Conservation (phyloP, 2,888 invertebrate genomes). For the Spisula subtruncata region DNA sequence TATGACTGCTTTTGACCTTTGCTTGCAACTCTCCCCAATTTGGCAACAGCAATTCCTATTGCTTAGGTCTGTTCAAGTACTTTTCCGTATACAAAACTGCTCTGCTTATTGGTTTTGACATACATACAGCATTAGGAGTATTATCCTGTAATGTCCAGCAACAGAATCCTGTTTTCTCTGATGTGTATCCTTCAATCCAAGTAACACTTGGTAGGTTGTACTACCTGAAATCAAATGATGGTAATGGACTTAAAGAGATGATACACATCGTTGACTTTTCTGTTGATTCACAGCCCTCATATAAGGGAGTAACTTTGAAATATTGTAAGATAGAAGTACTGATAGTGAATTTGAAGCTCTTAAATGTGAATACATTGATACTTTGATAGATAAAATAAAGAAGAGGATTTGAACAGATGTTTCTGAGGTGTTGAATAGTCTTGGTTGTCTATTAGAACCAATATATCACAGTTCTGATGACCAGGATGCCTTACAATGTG, state of each 20-base stretch:
- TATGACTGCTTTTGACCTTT: constrained; percentile 53
- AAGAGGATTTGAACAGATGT: constrained; percentile 48
- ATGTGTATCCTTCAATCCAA: constrained; percentile 42
- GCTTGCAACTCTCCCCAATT: constrained; percentile 51
- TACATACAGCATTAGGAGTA: constrained; percentile 50
- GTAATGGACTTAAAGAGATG: constrained; percentile 32
- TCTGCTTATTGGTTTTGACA: constrained; percentile 51
- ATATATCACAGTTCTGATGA: constrained; percentile 5
- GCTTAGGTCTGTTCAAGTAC: constrained; percentile 50
- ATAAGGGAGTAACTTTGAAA: constrained; percentile 43
- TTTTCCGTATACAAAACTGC: constrained; percentile 54
- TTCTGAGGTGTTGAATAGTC: constrained; percentile 34
- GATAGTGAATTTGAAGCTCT: constrained; percentile 49
- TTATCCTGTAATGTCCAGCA: constrained; percentile 38
- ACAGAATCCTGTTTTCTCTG: constrained; percentile 36
- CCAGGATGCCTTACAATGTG: constrained; percentile 15
- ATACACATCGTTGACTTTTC: constrained; percentile 16
- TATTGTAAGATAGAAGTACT: constrained; percentile 22
- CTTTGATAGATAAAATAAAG: constrained; percentile 48
- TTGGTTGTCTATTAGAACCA: constrained; percentile 49
- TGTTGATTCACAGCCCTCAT: constrained; percentile 15
- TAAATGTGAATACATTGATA: constrained; percentile 30
- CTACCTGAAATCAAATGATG: constrained; percentile 29
- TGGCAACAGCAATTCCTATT: constrained; percentile 55
- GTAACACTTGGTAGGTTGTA: constrained; percentile 35